These are phyloP conservation scores for Agapornis roseicollis DNA, from an alignment of 2,113 vertebrate species.

Conservation along the genomic window DNA sequence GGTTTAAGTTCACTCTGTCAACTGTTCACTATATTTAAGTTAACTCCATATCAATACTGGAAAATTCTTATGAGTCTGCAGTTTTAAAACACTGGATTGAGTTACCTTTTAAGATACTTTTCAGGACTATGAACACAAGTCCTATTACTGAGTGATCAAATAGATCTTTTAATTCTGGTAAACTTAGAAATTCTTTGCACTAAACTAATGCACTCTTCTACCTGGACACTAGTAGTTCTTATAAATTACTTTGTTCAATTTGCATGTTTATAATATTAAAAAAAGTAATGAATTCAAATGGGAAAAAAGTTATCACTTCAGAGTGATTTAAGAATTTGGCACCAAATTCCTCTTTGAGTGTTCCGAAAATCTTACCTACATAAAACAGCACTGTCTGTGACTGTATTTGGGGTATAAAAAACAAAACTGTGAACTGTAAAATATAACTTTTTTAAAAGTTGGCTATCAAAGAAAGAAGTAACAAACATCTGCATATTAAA, in stretches of 20 bases:
- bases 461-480: constrained; percentile 1
- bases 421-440: neutral
- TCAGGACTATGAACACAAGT: neutral
- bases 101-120: neutral
- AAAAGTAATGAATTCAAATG: neutral
- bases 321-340: constrained; percentile 28
- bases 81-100: neutral
- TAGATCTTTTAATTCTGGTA: neutral
- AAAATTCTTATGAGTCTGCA: neutral
- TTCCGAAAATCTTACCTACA: constrained; percentile 20
- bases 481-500: constrained; percentile 30
- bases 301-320: neutral
- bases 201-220: neutral
- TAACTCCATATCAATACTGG: neutral
- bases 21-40: neutral
- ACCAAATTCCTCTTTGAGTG: neutral
- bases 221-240: neutral
- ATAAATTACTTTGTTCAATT: neutral
- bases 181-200: neutral
- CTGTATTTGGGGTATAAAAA: neutral
- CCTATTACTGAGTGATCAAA: neutral
- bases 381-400: neutral
- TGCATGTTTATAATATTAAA: neutral
- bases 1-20: neutral
- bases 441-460: neutral